phyloP scores from a whole-genome alignment of 2,888 invertebrate species.

The Ecliptopera silaceata region DNA sequence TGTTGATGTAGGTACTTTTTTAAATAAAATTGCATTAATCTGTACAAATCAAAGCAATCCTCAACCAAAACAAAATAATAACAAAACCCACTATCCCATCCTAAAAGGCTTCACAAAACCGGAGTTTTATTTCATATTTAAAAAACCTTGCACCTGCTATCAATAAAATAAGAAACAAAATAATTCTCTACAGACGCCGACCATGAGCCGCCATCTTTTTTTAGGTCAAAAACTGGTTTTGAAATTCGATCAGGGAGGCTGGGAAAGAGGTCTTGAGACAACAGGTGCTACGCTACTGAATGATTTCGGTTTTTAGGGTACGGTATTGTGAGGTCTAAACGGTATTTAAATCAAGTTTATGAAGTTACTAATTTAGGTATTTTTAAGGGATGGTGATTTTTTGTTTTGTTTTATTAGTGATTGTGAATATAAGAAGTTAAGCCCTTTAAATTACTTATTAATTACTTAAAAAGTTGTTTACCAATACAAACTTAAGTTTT shows the following conservation, averaged over 20 bases:
- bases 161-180: constrained; percentile 64
- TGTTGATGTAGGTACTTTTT: neutral
- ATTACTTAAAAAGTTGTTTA: no score
- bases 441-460: no score
- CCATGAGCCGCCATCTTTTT: constrained; percentile 50
- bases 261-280: constrained; percentile 66
- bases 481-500: no score
- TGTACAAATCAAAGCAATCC: constrained; percentile 9
- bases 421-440: no score
- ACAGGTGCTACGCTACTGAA: constrained; percentile 73
- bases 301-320: constrained; percentile 43
- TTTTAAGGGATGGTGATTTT: neutral
- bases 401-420: neutral
- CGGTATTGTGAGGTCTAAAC: constrained; percentile 5
- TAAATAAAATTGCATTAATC: constrained; percentile 2
- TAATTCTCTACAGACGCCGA: constrained; percentile 46
- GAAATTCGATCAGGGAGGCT: constrained; percentile 50
- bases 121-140: constrained; percentile 38
- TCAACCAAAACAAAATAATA: constrained; percentile 14
- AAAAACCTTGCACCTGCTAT: constrained; percentile 52
- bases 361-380: no score
- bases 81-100: constrained; percentile 4
- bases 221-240: constrained; percentile 63
- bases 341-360: neutral
- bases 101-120: constrained; percentile 36